Percentiles rank a stretch among this genome's conserved stretches.
phyloP scores from a whole-genome alignment of 2,888 invertebrate species.

The Agrochola macilenta region DNA sequence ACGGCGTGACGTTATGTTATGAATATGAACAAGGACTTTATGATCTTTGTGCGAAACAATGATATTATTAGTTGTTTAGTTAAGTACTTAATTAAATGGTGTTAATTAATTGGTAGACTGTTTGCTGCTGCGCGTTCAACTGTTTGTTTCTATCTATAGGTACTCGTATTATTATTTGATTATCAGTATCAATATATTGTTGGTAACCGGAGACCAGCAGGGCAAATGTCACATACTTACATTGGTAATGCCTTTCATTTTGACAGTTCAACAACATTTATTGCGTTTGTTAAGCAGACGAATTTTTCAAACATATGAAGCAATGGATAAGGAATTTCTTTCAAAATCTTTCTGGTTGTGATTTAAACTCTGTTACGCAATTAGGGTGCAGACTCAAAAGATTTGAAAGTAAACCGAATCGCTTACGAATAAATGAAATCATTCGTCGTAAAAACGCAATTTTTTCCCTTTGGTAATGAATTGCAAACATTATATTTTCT shows the following conservation, averaged over 20 bases:
- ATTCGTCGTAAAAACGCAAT: background rate
- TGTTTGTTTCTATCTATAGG: background rate
- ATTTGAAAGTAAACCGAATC: no score
- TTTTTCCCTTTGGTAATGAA: background rate
- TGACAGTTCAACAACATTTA: background rate
- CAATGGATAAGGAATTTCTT: background rate
- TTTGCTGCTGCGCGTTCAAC: background rate
- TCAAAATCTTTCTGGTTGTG: background rate
- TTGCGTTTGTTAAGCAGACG: background rate
- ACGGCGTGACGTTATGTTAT: no score
- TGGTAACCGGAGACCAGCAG: background rate
- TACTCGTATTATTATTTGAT: background rate
- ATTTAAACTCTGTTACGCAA: background rate
- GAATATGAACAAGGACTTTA: background rate
- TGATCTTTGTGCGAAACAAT: no score
- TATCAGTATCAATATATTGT: background rate
- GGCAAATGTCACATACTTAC: background rate
- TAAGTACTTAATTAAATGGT: background rate
- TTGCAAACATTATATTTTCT: conserved; percentile 2
- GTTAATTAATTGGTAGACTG: background rate
- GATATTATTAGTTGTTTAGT: background rate
- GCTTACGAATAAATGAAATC: background rate
- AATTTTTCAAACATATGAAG: background rate
- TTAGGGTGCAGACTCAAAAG: background rate
- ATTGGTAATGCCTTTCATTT: background rate